These are phyloP conservation scores for Solenopsis fugax DNA, from an alignment of 1,140 invertebrate species.

Conservation along the genomic window DNA sequence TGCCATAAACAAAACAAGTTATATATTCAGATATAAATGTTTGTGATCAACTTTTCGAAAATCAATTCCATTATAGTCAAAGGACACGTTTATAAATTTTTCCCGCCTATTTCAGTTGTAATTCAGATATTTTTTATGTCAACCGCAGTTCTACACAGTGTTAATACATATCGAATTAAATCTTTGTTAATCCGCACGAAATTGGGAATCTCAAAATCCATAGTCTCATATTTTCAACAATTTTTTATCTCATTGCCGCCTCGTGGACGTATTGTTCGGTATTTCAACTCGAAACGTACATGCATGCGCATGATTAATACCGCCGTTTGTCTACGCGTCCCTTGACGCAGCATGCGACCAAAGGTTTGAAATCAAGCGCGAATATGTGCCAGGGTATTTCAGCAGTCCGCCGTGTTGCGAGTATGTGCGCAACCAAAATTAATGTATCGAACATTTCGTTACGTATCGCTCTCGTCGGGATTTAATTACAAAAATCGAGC, in stretches of 20 bases:
- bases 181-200: conserved; percentile 16
- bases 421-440: conserved; percentile 27
- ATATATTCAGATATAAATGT: neutral
- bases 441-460: conserved; percentile 51
- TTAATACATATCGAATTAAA: conserved; percentile 31
- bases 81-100: neutral
- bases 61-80: neutral
- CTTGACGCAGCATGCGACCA: conserved; percentile 40
- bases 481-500: conserved; percentile 71
- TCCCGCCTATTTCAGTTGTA: neutral
- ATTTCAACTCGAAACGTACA: conserved; percentile 15
- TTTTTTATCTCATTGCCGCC: neutral
- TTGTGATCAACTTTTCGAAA: neutral
- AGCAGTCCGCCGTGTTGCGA: neutral
- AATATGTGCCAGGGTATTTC: conserved; percentile 36
- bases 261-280: neutral
- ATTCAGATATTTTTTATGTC: conserved; percentile 8
- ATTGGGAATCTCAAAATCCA: conserved; percentile 32
- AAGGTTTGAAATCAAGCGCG: conserved; percentile 49
- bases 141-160: neutral
- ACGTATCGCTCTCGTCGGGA: conserved; percentile 23
- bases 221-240: conserved; percentile 4
- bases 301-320: conserved; percentile 41
- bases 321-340: conserved; percentile 43
- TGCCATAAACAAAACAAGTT: neutral